Evolutionary conservation across 2,888 invertebrate genomes (phyloP), one percentile per base, ranked within the genome.

Genomic region (Cenopis cana): DNA sequence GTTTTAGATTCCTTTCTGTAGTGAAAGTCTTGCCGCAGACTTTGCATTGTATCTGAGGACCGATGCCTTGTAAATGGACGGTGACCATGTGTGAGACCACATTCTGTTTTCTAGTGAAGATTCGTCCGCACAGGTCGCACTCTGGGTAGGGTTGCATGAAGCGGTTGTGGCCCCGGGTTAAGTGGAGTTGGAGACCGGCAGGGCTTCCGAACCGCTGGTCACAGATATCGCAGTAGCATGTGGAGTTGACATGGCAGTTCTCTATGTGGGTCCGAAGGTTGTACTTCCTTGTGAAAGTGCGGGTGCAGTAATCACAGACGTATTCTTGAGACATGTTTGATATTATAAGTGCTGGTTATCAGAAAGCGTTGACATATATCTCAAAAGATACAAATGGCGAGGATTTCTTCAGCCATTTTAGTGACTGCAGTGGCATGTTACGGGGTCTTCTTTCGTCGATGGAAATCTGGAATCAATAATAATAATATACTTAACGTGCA

Each of bases 71-170:
- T 0, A 89, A 72, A 73, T 91, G 91, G 0, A 88, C 86, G 0
- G 89, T 89, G 0, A 87, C 82, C 90, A 92, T 91, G 24, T 92
- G 91, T 0, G 90, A 88, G 0, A 80, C 81, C 0, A 91, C 86
- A n/a, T 90, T 91, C 54, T 90, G 89, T 77, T 89, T 91, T 67
- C 91, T 81, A 0, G 87, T 87, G 49, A 91, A 91, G 0, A 89
- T 85, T 9, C 89, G 75, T 0, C 91, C 91, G 29, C 91, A 92
- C 0, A 89, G 49, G 29, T 91, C 91, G 33, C 91, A 92, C 75
- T 92, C 91, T 0, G 92, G 91, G 9, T 81, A 84, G 0, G 87
- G 80, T 57, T 89, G 84, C 0, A 79, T 77, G 18, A 80, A 80
- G 0, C 83, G 78, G 50, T 92, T 92, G 69, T 92, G 91, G 0